Percentiles rank a stretch among this genome's conserved stretches.
Evolutionary conservation across 2,797 vertebrate species (phyloP).

Genomic region (Loris lydekkerianus): DNA sequence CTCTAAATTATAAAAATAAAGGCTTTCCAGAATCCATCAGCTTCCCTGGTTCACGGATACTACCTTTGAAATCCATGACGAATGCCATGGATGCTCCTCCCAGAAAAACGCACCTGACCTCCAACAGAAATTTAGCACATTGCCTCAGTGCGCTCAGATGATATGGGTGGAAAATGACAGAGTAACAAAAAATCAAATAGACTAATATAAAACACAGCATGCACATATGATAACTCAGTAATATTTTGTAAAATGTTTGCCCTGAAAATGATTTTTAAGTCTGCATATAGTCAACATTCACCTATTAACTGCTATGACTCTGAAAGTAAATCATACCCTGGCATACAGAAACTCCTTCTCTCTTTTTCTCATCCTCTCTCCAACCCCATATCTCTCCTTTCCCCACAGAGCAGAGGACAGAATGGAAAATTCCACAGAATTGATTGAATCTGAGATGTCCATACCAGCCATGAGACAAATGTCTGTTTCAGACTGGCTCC

Average conservation of each 20-base stretch:
- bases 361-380: background rate
- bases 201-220: background rate
- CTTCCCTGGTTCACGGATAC: background rate
- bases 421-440: background rate
- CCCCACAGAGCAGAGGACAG: background rate
- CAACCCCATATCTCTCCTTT: too few species aligned
- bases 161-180: background rate
- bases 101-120: background rate
- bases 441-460: background rate
- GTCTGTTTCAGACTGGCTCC: background rate
- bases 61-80: background rate
- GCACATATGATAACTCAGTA: background rate
- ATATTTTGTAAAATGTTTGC: background rate
- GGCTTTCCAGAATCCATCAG: background rate
- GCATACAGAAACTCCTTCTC: background rate
- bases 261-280: constrained; percentile 24
- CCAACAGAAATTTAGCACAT: background rate
- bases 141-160: background rate
- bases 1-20: constrained; percentile 5
- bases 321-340: background rate
- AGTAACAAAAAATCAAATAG: background rate
- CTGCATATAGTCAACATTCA: background rate
- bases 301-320: background rate
- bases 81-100: background rate
- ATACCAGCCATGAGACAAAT: constrained; percentile 22